These are phyloP conservation scores for Argentina silus DNA, from an alignment of 2,797 vertebrate species.

Conservation along the genomic window DNA sequence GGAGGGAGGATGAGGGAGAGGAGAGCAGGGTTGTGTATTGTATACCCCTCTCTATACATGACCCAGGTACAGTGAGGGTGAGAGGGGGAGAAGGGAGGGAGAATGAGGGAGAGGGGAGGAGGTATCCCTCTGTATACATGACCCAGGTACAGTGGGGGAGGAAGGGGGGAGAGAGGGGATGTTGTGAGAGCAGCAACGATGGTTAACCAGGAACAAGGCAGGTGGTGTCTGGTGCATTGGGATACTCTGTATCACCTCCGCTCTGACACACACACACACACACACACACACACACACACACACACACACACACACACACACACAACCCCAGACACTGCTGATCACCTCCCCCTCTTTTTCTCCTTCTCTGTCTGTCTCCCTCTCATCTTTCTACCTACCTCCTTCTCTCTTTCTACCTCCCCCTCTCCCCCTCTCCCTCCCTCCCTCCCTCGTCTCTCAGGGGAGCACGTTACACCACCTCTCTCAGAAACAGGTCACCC, in stretches of 20 bases:
- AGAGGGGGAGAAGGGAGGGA: too few species aligned
- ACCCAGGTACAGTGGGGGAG: too few species aligned
- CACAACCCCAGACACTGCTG: neutral
- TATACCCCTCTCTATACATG: too few species aligned
- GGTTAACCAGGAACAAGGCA: neutral
- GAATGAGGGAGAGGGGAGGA: too few species aligned
- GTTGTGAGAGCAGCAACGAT: neutral
- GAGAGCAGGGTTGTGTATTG: too few species aligned
- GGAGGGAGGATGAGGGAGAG: too few species aligned
- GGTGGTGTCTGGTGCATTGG: neutral
- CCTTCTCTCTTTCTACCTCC: neutral
- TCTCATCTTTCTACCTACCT: neutral
- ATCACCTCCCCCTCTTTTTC: neutral
- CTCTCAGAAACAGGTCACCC: conserved; percentile 44
- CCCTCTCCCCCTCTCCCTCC: conserved; percentile 4
- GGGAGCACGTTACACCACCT: conserved; percentile 42
- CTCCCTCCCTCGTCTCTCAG: neutral
- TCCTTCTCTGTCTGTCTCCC: conserved; percentile 3
- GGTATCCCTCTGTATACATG: too few species aligned
- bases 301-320: too few species aligned
- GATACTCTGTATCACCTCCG: neutral
- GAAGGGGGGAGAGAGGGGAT: too few species aligned
- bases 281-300: too few species aligned
- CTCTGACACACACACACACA: too few species aligned
- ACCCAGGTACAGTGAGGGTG: too few species aligned